Evolutionary conservation across 2,888 invertebrate species (phyloP).

Genomic region (Clanis bilineata): DNA sequence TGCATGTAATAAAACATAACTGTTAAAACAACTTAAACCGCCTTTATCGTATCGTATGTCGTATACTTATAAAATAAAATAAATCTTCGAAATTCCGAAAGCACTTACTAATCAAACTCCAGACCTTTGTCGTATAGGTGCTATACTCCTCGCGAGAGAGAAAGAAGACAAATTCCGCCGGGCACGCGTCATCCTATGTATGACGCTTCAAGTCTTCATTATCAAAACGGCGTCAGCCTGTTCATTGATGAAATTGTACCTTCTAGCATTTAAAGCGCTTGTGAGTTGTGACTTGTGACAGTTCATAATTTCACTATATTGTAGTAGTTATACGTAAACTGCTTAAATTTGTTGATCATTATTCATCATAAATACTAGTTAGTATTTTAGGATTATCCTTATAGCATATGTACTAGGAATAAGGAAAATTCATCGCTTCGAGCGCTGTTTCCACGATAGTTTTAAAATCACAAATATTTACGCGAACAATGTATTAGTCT

Average conservation of each 20-base stretch:
- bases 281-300: no score
- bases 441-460: constrained; percentile 33
- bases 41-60: background rate
- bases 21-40: constrained; percentile 15
- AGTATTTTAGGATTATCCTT: background rate
- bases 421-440: constrained; percentile 18
- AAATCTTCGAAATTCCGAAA: constrained; percentile 29
- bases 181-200: constrained; percentile 52
- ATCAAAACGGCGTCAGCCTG: constrained; percentile 56
- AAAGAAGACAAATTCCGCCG: constrained; percentile 58
- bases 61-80: constrained; percentile 5
- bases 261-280: constrained; percentile 52
- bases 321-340: no score
- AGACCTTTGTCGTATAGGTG: constrained; percentile 28
- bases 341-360: no score
- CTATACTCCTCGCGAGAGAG: constrained; percentile 31
- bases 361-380: background rate
- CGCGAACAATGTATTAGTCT: constrained; percentile 69
- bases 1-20: constrained; percentile 10
- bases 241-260: constrained; percentile 45
- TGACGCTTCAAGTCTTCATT: constrained; percentile 57
- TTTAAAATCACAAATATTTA: constrained; percentile 60
- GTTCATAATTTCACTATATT: background rate
- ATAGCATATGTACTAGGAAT: background rate
- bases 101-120: constrained; percentile 30